These are phyloP conservation scores for Portunus trituberculatus DNA, from an alignment of 1,140 invertebrate species.

Conservation along the genomic window DNA sequence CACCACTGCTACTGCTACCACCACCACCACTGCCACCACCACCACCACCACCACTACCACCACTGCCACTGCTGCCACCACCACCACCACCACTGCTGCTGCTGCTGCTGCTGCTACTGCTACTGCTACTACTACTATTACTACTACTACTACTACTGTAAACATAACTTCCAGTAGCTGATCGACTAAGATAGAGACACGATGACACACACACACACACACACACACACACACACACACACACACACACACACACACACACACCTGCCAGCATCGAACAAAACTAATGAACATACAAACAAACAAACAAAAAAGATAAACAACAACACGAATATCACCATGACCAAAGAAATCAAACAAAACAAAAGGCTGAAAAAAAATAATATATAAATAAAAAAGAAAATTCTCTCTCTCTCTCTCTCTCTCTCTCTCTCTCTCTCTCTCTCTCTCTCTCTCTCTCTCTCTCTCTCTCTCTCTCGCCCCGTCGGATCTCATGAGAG, in stretches of 20 bases:
- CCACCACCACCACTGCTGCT: no score
- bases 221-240: not conserved
- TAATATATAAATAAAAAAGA: not conserved
- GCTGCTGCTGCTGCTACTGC: not conserved
- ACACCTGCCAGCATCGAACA: not conserved
- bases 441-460: constrained; percentile 20
- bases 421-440: constrained; percentile 3
- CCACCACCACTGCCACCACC: not conserved
- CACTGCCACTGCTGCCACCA: no score
- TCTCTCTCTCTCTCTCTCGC: constrained; percentile 8
- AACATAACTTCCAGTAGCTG: not conserved
- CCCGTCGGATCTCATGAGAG: not conserved
- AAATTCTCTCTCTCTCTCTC: constrained; percentile 8
- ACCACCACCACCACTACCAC: no score
- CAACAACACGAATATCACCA: no score
- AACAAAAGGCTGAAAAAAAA: not conserved
- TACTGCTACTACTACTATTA: no score
- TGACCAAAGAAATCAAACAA: no score
- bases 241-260: constrained; percentile 51
- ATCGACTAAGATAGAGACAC: not conserved
- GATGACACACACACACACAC: no score
- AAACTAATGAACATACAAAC: not conserved
- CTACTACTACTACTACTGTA: no score
- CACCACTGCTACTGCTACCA: no score
- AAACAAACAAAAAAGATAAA: not conserved